Base-by-base conservation (phyloP, 2,797 vertebrate genomes). In the Cirrhinus molitorella region DNA sequence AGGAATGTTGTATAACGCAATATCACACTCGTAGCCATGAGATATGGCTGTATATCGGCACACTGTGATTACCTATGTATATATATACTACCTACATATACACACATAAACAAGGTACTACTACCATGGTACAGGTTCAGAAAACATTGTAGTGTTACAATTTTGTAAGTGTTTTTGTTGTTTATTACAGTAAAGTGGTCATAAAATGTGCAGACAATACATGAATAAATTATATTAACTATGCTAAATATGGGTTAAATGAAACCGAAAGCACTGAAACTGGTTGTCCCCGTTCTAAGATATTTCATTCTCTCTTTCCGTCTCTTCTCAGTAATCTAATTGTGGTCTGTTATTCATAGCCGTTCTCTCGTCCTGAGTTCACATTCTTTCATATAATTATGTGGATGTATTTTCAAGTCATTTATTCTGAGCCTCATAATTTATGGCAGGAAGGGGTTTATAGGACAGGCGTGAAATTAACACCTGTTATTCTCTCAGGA, bases 401-500 rank as follows among this genome's bases (percentile, higher is more conserved):
- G 49, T 65, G 65, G 51, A 76, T 68, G 51, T 57, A 78, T 78
- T 45, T 70, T 84, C 34, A 55, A 80, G 57, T 82, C 31, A 74
- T 73, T 81, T 82, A 72, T 63, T 79, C 75, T 76, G 57, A 57
- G 53, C 34, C 13, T 81, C n/a, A 28, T 82, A 53, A 81, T 80
- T 80, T 73, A 47, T 74, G 61, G 73, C 73, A 75, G 72, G 65
- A 70, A 51, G 53, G 23, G 76, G 21, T 88, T 89, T 88, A 59
- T 90, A 87, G 88, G 89, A 72, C 88, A 86, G 76, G 43, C 57
- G 67, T 84, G 80, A 88, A 85, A 86, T 86, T 82, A 88, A 87
- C 83, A 89, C 81, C 87, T 88, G 73, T 84, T 65, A 74, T 73
- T 88, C 88, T 82, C 88, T n/a, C 43, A 11, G 68, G 90, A 78